These are phyloP conservation scores for Temnothorax ravouxi DNA, from an alignment of 2,888 invertebrate species.

Conservation along the genomic window DNA sequence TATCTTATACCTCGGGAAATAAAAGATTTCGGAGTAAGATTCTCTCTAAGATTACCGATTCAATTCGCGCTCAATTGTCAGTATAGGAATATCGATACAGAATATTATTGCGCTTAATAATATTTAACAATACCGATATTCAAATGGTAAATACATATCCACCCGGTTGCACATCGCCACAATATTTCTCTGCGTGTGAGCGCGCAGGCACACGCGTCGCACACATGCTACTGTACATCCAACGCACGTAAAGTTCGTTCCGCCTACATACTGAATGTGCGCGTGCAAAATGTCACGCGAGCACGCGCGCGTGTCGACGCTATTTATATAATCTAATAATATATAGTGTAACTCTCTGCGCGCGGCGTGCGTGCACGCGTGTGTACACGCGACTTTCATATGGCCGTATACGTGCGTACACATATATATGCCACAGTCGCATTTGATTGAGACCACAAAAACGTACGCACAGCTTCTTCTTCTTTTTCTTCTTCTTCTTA, in stretches of 20 bases:
- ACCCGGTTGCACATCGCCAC: slow-evolving; percentile 24
- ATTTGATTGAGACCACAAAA: slow-evolving; percentile 74
- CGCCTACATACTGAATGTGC: slow-evolving; percentile 61
- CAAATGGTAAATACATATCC: slow-evolving; percentile 4
- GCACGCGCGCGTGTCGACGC: slow-evolving; percentile 67
- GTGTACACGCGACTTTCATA: neutral
- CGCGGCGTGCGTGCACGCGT: slow-evolving; percentile 61
- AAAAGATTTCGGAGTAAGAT: slow-evolving; percentile 22
- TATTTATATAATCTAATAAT: slow-evolving; percentile 62
- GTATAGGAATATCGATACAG: neutral
- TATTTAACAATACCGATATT: slow-evolving; percentile 24
- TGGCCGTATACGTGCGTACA: slow-evolving; percentile 2
- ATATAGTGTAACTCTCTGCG: slow-evolving; percentile 53
- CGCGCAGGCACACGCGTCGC: slow-evolving; percentile 48
- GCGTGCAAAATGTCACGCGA: slow-evolving; percentile 67
- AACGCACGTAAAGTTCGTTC: slow-evolving; percentile 8
- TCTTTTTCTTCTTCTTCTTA: slow-evolving; percentile 29
- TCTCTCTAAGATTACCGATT: slow-evolving; percentile 25
- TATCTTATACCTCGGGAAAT: neutral
- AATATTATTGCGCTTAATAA: neutral
- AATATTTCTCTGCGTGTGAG: slow-evolving; percentile 33
- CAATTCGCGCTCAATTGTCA: slow-evolving; percentile 1
- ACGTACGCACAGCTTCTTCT: slow-evolving; percentile 33
- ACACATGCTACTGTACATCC: slow-evolving; percentile 56
- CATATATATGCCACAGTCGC: slow-evolving; percentile 53